A percentile compares a stretch with the other conserved stretches of the same genome.
phyloP scores from a whole-genome alignment of 2,113 vertebrate species.

The Sialia sialis region DNA sequence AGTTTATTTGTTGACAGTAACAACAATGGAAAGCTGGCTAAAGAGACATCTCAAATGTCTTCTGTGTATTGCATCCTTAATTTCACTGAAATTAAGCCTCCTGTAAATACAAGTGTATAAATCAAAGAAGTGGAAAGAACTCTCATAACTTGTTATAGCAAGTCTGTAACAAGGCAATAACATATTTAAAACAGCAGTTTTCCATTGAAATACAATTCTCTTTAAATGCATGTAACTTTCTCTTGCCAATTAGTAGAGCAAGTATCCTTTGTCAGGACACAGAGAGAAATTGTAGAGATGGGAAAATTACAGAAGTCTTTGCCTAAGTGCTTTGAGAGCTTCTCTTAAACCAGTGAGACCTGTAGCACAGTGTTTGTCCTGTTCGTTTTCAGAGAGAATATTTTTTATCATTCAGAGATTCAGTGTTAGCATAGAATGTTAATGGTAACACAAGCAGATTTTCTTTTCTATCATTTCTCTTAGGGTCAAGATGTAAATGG shows the following conservation, averaged over 20 bases:
- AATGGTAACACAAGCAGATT: background rate
- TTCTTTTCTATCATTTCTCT: background rate
- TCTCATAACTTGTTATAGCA: background rate
- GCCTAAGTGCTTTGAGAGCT: background rate
- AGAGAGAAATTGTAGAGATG: background rate
- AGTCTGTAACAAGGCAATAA: background rate
- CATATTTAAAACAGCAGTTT: background rate
- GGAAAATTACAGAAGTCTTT: background rate
- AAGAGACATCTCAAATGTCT: background rate
- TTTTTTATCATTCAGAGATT: background rate
- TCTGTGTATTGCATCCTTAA: background rate
- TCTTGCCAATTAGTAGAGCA: background rate
- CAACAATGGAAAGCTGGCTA: background rate
- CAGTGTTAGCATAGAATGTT: background rate
- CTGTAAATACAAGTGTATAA: background rate
- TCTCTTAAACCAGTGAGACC: background rate
- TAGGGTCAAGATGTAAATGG: constrained; percentile 9
- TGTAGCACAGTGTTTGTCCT: background rate
- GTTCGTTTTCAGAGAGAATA: background rate
- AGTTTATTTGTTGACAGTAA: constrained; percentile 30
- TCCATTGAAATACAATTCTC: constrained; percentile 20
- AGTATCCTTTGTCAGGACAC: background rate
- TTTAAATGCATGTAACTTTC: background rate
- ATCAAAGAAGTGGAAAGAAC: background rate
- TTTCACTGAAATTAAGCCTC: constrained; percentile 35